Evolutionary conservation across 1,140 invertebrate genomes (phyloP).

Genomic region (Drosophila nigromelanica): DNA sequence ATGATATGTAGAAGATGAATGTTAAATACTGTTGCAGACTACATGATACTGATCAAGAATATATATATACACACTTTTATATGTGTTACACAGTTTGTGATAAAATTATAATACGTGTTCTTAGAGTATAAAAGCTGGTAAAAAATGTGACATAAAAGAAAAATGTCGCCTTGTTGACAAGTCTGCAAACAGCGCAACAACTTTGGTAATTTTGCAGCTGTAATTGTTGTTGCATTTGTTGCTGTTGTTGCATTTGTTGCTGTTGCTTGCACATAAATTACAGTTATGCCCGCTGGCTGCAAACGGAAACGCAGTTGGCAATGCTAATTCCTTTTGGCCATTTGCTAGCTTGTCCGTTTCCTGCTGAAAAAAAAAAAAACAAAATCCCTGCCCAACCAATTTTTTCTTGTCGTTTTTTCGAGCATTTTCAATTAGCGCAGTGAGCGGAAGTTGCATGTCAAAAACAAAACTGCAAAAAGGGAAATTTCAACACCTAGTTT

Average conservation of each 20-base stretch:
- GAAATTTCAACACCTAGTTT: slow-evolving; percentile 57
- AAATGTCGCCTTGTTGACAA: slow-evolving; percentile 47
- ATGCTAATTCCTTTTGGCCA: slow-evolving; percentile 69
- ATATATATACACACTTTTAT: not conserved
- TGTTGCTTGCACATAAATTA: slow-evolving; percentile 54
- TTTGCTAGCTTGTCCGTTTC: slow-evolving; percentile 38
- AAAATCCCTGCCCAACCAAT: slow-evolving; percentile 20
- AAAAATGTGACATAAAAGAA: slow-evolving; percentile 12
- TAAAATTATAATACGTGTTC: too few relatives aligned
- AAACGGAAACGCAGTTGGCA: slow-evolving; percentile 69
- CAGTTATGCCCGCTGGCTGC: slow-evolving; percentile 51
- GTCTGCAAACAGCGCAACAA: slow-evolving; percentile 8
- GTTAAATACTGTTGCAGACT: too few relatives aligned
- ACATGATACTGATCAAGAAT: too few relatives aligned
- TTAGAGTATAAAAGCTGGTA: not conserved
- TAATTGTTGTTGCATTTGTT: slow-evolving; percentile 1
- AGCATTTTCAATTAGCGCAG: slow-evolving; percentile 63
- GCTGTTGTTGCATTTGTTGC: slow-evolving; percentile 11
- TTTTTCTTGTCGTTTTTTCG: slow-evolving; percentile 20
- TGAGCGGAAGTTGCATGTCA: slow-evolving; percentile 60
- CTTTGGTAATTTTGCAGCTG: not conserved
- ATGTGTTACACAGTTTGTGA: not conserved
- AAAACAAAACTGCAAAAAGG: slow-evolving; percentile 37
- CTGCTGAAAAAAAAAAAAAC: slow-evolving; percentile 49
- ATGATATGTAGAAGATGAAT: too few relatives aligned